These are phyloP conservation scores for Xyrauchen texanus DNA, from an alignment of 2,113 vertebrate species.

Conservation along the genomic window DNA sequence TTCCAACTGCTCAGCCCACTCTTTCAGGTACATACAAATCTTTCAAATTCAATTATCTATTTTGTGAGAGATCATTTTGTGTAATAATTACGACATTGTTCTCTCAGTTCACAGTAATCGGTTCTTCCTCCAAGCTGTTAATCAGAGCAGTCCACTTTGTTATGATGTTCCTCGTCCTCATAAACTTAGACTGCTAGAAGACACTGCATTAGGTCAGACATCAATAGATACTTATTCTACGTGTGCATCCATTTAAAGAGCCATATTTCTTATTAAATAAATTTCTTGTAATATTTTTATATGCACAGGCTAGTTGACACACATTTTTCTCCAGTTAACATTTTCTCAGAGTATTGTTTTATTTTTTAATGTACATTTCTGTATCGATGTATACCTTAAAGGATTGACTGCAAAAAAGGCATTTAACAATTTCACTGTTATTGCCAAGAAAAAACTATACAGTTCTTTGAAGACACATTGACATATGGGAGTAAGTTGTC, in stretches of 20 bases:
- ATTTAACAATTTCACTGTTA: too few relatives aligned
- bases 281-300: too few relatives aligned
- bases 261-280: too few relatives aligned
- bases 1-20: not conserved
- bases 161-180: constrained; percentile 54
- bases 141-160: constrained; percentile 61
- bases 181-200: constrained; percentile 61
- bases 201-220: constrained; percentile 61
- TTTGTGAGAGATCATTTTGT: not conserved
- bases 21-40: not conserved
- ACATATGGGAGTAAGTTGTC: too few relatives aligned
- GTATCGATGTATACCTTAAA: too few relatives aligned
- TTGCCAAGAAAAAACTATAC: too few relatives aligned
- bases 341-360: too few relatives aligned
- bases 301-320: too few relatives aligned
- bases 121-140: constrained; percentile 61
- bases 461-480: too few relatives aligned
- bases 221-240: not conserved
- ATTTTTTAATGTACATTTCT: too few relatives aligned
- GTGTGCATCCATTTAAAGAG: not conserved
- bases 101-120: not conserved
- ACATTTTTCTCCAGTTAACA: too few relatives aligned
- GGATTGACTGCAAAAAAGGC: too few relatives aligned
- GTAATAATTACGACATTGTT: not conserved
- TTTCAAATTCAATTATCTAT: not conserved